These are phyloP conservation scores for Sakesphorus luctuosus DNA, from an alignment of 2,113 vertebrate species.

Conservation along the genomic window DNA sequence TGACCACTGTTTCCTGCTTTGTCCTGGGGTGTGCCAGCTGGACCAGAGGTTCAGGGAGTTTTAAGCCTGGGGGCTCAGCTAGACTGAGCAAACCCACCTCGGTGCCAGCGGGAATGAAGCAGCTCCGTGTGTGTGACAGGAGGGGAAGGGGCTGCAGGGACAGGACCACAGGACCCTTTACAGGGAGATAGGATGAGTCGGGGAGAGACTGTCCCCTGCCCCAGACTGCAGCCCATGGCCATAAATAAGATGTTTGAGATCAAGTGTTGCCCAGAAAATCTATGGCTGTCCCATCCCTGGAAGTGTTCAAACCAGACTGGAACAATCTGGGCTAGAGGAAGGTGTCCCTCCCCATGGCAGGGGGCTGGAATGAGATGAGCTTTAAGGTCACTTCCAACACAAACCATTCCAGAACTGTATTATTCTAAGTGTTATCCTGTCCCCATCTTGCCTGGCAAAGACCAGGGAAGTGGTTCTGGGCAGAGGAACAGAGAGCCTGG, in stretches of 20 bases:
- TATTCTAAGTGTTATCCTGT: not conserved
- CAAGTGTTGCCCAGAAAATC: not conserved
- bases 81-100: not conserved
- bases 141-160: not conserved
- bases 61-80: not conserved
- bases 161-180: rapidly evolving
- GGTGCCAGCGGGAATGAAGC: rapidly evolving
- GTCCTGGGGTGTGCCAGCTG: not conserved
- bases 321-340: rapidly evolving
- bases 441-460: rapidly evolving
- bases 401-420: too few relatives aligned
- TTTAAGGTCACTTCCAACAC: not conserved
- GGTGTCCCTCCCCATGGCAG: not conserved
- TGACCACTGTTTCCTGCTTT: rapidly evolving
- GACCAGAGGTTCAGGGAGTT: not conserved
- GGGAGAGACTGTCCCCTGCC: not conserved
- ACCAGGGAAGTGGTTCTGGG: not conserved
- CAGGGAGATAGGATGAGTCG: rapidly evolving
- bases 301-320: not conserved
- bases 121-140: rapidly evolving
- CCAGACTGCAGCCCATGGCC: too few relatives aligned
- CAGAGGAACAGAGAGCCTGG: rapidly evolving
- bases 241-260: not conserved
- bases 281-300: not conserved
- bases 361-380: not conserved